A percentile compares a stretch with the other conserved stretches of the same genome.
These are phyloP conservation scores for Holacanthella duospinosa DNA, from an alignment of 2,888 invertebrate species.

Conservation along the genomic window DNA sequence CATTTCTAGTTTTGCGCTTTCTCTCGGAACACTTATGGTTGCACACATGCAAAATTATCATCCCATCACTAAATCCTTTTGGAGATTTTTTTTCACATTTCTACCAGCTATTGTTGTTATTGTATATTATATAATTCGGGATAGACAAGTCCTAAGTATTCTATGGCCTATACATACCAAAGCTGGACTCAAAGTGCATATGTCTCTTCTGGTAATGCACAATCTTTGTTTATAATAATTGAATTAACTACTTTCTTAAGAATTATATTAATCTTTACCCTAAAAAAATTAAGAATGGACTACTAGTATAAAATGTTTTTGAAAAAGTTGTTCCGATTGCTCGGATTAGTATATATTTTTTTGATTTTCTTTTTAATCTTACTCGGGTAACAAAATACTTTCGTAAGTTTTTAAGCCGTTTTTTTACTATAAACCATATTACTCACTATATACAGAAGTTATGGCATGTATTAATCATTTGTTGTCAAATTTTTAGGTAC, in stretches of 20 bases:
- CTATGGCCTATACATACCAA: conserved; percentile 30
- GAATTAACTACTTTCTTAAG: background rate
- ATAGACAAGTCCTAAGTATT: conserved; percentile 21
- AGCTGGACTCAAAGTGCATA: conserved; percentile 20
- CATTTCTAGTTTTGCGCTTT: conserved; percentile 27
- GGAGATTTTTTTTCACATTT: conserved; percentile 17
- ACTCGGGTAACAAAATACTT: background rate
- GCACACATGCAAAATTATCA: conserved; percentile 31
- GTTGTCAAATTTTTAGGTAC: conserved; percentile 18
- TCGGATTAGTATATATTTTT: too few species aligned
- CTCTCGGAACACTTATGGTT: conserved; percentile 32
- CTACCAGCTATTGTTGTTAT: conserved; percentile 28
- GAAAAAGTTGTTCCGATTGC: background rate
- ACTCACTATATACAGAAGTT: too few species aligned
- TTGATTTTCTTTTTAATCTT: too few species aligned
- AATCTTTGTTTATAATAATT: too few species aligned
- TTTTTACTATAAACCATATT: too few species aligned
- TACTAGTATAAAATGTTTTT: background rate
- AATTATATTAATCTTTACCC: background rate
- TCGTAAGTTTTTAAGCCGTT: too few species aligned
- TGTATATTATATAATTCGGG: conserved; percentile 22
- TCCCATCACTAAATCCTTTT: conserved; percentile 27
- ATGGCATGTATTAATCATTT: too few species aligned
- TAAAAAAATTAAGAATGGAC: background rate
- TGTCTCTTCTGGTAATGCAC: conserved; percentile 27